These are phyloP conservation scores for Ginglymostoma cirratum DNA, from an alignment of 2,113 vertebrate species.

Conservation along the genomic window DNA sequence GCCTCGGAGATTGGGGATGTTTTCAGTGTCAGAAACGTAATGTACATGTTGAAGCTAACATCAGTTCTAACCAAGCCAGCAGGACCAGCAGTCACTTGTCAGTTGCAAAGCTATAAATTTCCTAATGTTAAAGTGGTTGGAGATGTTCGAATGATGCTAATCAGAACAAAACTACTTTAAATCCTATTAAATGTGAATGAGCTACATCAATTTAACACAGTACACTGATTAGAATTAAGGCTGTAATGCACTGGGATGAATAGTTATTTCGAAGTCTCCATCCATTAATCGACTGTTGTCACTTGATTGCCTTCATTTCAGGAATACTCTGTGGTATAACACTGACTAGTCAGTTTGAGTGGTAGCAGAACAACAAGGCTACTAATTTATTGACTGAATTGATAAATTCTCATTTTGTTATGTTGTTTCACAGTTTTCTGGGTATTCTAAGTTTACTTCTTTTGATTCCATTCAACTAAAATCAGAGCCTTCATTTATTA, in stretches of 20 bases:
- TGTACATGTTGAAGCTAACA: not conserved
- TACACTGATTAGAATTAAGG: constrained; percentile 30
- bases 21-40: not conserved
- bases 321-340: not conserved
- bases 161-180: not conserved
- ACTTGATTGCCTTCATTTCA: constrained; percentile 10
- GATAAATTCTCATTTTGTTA: not conserved
- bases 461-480: constrained; percentile 7
- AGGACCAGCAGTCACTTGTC: not conserved
- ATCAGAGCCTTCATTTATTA: not conserved
- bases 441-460: not conserved
- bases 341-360: not conserved
- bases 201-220: constrained; percentile 25
- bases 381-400: not conserved
- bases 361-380: not conserved
- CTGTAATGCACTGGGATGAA: not conserved
- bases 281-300: not conserved
- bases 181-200: constrained; percentile 21
- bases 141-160: constrained; percentile 22
- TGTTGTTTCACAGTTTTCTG: not conserved
- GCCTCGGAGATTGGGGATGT: not conserved
- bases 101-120: not conserved
- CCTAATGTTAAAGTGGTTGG: not conserved
- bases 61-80: not conserved
- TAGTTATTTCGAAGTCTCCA: constrained; percentile 22